These are phyloP conservation scores for Paraescarpia echinospica DNA, from an alignment of 1,140 invertebrate genomes.

Conservation along the genomic window DNA sequence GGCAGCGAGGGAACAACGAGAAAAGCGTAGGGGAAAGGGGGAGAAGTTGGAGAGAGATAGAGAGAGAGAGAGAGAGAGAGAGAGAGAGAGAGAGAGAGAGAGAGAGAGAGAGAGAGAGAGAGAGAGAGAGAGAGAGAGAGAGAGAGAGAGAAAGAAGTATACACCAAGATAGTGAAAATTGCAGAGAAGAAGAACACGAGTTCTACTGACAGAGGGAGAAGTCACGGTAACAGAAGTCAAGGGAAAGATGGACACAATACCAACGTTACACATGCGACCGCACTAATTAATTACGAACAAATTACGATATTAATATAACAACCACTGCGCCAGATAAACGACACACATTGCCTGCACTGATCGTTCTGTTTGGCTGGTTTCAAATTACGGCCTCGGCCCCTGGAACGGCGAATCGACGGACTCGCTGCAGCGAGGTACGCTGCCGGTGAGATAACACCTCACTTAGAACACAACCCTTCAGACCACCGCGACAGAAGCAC, in stretches of 20 bases:
- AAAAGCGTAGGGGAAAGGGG: too few relatives aligned
- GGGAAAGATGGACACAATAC: not conserved
- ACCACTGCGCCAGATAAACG: not conserved
- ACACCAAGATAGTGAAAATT: too few relatives aligned
- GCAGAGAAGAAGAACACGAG: too few relatives aligned
- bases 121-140: too few relatives aligned
- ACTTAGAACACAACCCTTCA: not conserved
- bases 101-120: conserved; percentile 1
- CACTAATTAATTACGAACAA: not conserved
- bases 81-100: conserved; percentile 18
- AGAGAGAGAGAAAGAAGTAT: too few relatives aligned
- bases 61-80: conserved; percentile 18
- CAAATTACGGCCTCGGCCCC: too few relatives aligned
- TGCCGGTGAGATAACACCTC: too few relatives aligned
- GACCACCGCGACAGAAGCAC: not conserved
- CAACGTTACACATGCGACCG: not conserved
- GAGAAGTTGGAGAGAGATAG: not conserved
- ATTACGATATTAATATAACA: not conserved
- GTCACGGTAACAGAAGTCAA: too few relatives aligned
- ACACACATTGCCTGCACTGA: not conserved
- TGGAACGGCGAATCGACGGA: not conserved
- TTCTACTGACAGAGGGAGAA: too few relatives aligned
- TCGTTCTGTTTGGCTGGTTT: not conserved
- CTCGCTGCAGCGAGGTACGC: not conserved
- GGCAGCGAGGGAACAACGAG: too few relatives aligned